Evolutionary conservation across 2,888 invertebrate genomes (phyloP), one percentile per base, ranked within the genome.

Genomic region (Teleogryllus oceanicus): DNA sequence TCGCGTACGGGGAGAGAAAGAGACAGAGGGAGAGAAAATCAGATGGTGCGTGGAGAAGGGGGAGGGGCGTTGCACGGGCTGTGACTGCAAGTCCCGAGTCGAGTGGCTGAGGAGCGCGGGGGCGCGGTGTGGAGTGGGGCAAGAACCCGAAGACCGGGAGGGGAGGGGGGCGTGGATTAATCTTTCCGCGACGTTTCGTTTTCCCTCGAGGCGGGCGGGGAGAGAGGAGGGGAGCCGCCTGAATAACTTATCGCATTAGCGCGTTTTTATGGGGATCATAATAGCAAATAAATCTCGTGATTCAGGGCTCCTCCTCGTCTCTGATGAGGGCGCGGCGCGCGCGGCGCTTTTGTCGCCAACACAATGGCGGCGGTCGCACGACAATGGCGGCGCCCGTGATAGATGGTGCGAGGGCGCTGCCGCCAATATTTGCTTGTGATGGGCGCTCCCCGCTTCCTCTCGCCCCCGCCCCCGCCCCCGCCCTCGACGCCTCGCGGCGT

Each of bases 351-450:
- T 62, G 62, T 62, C 62, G 62, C 62, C 13, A 16, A n/a, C 62
- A 62, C 62, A 62, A 62, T 18, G 62, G 62, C 62, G 37, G 37
- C 37, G 37, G 37, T 37, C 37, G 37, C 37, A 37, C 37, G 37
- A 37, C 37, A 37, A 37, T 37, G 37, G 37, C n/a, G 13, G 62
- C 62, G 13, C 16, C 16, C 62, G n/a, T 62, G 62, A 62, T 62
- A 62, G 62, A 62, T 62, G 62, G 62, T n/a, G 62, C 62, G 62
- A 13, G 62, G n/a, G 62, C 62, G 16, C n/a, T n/a, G 62, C 62
- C 62, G 62, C 62, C 62, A 62, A 62, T 62, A 62, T 62, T 62
- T 62, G 62, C 62, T 62, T 62, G 62, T 62, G 62, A 62, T 62
- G n/a, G 62, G 62, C n/a, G 13, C 62, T 11, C 13, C 62, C 16